Percentiles rank a stretch among this genome's conserved stretches.
Evolutionary conservation across 1,140 invertebrate genomes (phyloP).

Genomic region (Cardiocondyla obscurior): DNA sequence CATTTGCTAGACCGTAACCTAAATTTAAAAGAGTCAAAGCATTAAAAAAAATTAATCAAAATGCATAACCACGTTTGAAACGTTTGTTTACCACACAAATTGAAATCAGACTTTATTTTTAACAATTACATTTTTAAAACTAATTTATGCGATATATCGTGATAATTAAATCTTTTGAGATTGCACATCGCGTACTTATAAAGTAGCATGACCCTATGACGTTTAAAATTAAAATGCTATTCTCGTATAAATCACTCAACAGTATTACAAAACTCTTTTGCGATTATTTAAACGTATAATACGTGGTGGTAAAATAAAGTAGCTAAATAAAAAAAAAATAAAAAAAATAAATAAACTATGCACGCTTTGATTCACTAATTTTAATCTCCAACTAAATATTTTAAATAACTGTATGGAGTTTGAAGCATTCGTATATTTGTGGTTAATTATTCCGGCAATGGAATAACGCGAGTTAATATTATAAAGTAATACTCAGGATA

Average conservation of each 20-base stretch:
- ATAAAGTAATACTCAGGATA: conserved; percentile 31
- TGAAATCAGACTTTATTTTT: too few species aligned
- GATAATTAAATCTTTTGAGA: too few species aligned
- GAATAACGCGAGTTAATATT: conserved; percentile 24
- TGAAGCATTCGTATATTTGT: conserved; percentile 22
- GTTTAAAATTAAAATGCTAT: background rate
- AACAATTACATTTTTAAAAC: too few species aligned
- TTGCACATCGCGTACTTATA: too few species aligned
- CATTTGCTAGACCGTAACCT: conserved; percentile 23
- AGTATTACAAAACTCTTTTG: background rate
- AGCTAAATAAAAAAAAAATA: conserved; percentile 7
- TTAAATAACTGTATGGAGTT: conserved; percentile 7
- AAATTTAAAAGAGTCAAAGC: conserved; percentile 25
- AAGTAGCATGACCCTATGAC: background rate
- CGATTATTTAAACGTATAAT: conserved; percentile 24
- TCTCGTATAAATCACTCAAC: background rate
- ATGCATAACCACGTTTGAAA: too few species aligned
- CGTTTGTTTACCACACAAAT: too few species aligned
- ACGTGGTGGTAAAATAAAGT: conserved; percentile 7
- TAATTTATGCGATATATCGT: too few species aligned
- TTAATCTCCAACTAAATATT: conserved; percentile 23
- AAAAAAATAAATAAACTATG: conserved; percentile 30
- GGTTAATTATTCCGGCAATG: conserved; percentile 32
- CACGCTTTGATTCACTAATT: conserved; percentile 26
- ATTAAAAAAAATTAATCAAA: background rate